Base-by-base conservation (phyloP, 2,888 invertebrate genomes). In the Oligia fasciuncula region DNA sequence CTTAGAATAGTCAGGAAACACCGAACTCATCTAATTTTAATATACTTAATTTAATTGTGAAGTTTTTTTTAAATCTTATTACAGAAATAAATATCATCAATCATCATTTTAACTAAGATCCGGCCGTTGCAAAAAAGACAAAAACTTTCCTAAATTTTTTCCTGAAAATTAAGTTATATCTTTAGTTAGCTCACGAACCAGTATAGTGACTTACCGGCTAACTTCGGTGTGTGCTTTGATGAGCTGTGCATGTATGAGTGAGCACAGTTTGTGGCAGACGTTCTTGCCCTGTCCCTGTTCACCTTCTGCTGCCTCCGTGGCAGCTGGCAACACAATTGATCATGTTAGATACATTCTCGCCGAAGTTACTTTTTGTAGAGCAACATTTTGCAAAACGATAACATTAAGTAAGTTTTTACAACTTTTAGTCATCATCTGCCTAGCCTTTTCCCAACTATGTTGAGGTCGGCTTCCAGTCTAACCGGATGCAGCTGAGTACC, bases 171-270 rank as follows among this genome's bases (percentile, higher is more conserved):
- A 69, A 68, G 8, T 54, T 19, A 29, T 9, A 13, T 19, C 4
- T 51, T 40, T 43, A 43, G 1, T 63, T 5, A 57, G 43, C 60
- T 40, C 14, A 0, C 13, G 0, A 43, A 43, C 4, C n/a, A 35
- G 14, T 54, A 51, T 40, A 9, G 19, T 63, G n/a, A 91, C 95
- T 85, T 97, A 97, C 94, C 97, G 97, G 87, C 98, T 98, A 75
- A 98, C 98, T 95, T 98, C 98, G 0, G 98, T 97, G 90, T 98
- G 98, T 5, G 98, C 98, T 88, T 98, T 97, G 74, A 98, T 97
- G 87, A 99, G 97, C 89, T 98, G 98, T 65, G 98, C 97, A 94
- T 98, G 98, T 74, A 99, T 98, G 85, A 98, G 97, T 1, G 98
- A 98, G 92, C 98, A 98, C 19, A 99, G 97, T 90, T 98, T 98